A percentile compares a stretch with the other conserved stretches of the same genome.
Conservation (phyloP, 2,797 vertebrate species). For the Melanotaenia boesemani region DNA sequence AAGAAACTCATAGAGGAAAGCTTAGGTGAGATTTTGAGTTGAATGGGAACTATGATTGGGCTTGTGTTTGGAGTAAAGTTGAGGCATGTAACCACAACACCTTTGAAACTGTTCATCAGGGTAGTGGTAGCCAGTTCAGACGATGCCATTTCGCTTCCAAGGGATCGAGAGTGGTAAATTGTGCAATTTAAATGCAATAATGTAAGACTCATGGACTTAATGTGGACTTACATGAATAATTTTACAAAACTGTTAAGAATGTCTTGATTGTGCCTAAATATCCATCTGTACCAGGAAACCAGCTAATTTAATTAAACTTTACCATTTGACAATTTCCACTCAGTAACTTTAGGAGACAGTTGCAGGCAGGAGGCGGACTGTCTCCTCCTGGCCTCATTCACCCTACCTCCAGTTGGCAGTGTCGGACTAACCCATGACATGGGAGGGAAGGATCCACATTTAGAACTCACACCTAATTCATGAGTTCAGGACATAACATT, state of each 20-base stretch:
- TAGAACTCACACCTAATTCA: constrained; percentile 59
- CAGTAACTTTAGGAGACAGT: constrained; percentile 1
- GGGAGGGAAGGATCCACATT: constrained; percentile 61
- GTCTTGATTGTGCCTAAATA: too few species aligned
- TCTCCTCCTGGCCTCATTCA: constrained; percentile 21
- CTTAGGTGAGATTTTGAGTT: background rate
- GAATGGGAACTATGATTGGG: background rate
- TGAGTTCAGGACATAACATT: constrained; percentile 24
- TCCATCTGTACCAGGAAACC: background rate
- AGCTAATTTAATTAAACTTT: background rate
- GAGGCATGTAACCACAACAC: too few species aligned
- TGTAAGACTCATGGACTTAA: too few species aligned
- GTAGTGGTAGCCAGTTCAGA: too few species aligned
- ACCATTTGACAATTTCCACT: background rate
- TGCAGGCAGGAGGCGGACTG: background rate
- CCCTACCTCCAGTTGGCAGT: constrained; percentile 58
- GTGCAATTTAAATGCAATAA: too few species aligned
- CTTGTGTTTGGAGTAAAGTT: background rate
- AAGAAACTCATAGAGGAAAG: too few species aligned
- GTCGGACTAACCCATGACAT: constrained; percentile 62
- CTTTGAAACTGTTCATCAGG: too few species aligned
- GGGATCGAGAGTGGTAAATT: too few species aligned
- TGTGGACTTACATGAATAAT: too few species aligned
- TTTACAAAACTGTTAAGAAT: too few species aligned
- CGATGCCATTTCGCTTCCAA: too few species aligned